A percentile compares a stretch with the other conserved stretches of the same genome.
Conservation (phyloP, 2,888 invertebrate species). For the Plusia festucae region DNA sequence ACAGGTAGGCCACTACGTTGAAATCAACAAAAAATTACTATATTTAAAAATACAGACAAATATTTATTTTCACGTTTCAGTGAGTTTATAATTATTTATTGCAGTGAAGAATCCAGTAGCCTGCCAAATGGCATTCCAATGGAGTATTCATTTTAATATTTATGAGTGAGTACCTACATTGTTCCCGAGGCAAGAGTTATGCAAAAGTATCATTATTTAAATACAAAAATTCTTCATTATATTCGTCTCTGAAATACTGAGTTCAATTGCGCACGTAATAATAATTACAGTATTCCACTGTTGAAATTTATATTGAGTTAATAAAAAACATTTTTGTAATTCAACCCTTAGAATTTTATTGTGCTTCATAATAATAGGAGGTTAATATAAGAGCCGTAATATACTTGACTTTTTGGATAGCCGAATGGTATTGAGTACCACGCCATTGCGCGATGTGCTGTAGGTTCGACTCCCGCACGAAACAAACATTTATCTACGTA, state of each 20-base stretch:
- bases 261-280: background rate
- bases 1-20: too few species aligned
- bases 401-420: too few species aligned
- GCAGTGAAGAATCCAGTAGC: background rate
- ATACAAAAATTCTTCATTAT: background rate
- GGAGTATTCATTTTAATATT: background rate
- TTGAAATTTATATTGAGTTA: background rate
- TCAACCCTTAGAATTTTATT: too few species aligned
- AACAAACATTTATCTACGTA: too few species aligned
- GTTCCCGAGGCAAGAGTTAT: constrained; percentile 4
- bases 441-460: too few species aligned
- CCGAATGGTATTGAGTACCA: too few species aligned
- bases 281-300: background rate
- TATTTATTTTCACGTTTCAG: background rate
- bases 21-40: background rate
- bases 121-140: constrained; percentile 4
- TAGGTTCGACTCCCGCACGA: too few species aligned
- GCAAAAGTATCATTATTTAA: background rate
- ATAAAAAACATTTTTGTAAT: too few species aligned
- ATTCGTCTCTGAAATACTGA: too few species aligned
- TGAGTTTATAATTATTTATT: constrained; percentile 2
- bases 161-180: background rate
- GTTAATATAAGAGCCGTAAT: too few species aligned
- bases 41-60: background rate
- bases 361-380: too few species aligned